Evolutionary conservation across 2,113 vertebrate genomes (phyloP), one percentile per base, ranked within the genome.

Genomic region (Tapirus terrestris): DNA sequence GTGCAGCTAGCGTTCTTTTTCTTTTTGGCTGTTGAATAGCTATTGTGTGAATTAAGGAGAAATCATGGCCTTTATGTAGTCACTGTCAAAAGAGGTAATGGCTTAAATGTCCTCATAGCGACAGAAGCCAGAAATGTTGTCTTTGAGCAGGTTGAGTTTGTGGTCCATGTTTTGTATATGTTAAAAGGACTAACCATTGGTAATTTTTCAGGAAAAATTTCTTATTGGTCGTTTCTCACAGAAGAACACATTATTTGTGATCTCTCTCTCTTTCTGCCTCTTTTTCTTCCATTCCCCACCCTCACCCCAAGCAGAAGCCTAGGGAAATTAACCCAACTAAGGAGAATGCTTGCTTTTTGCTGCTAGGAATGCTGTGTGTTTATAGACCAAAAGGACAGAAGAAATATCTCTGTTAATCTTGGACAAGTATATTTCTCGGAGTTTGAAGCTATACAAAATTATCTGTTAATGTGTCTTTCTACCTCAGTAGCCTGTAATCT

Each of bases 61-160:
- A 91, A 43, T 61, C 17, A 21, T 68, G 58, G 13, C 56, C 61
- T 77, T 72, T 76, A 58, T 20, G 8, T 25, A 51, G 65, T 65
- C 6, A 20, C 45, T n/a, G 36, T 82, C 29, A 85, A 48, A 76
- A 95, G 45, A 88, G 20, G 51, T 67, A 61, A 79, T 61, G 56
- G 82, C 86, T 90, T 89, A 60, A 81, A 11, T 29, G 17, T 65
- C 36, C 60, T 83, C 36, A 93, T 70, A 58, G 53, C 75, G 61
- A 65, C 45, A 60, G 23, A 33, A 93, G 65, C 23, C 53, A 92
- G 75, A 84, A 67, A 81, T 88, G 58, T 33, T 18, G 5, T 72
- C n/a, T 96, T 68, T 80, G 53, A 86, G 29, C 4, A 72, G 89
- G 48, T 45, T 96, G 58, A 82, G 65, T 84, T 88, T 94, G 33